Base-by-base conservation (phyloP, 2,113 vertebrate genomes). In the Perca fluviatilis region DNA sequence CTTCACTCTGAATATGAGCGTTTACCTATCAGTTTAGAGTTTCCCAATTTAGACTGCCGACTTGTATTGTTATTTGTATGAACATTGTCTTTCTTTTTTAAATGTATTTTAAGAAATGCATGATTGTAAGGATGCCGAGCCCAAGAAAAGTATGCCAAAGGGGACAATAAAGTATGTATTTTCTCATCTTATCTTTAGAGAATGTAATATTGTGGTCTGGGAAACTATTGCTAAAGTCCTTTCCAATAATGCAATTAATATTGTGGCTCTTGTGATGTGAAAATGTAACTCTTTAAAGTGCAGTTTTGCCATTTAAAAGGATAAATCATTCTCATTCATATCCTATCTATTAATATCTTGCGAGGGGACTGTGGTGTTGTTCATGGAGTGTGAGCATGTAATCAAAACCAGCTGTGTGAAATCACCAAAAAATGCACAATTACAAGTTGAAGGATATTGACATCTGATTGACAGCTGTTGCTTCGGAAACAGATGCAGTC, bases 391-490 rank as follows among this genome's bases (percentile, higher is more conserved):
- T 49, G 65, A 70, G 36, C 4, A 54, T 25, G 14, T 40, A 19
- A 76, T 58, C 33, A 49, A 16, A 69, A 36, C 3, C 56, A 75
- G 47, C 71, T 64, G 60, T 56, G 49, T 43, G 60, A 67, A 61
- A 74, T 81, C 54, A 58, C 51, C 51, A 54, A 18, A 30, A 46
- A 8, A 49, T 21, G 36, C 23, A 46, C 51, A 11, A 12, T 57
- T 21, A 60, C 46, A 77, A 62, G 40, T 1, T 73, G 0, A 77
- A 77, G 43, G 73, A 23, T 40, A 19, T 13, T 53, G 73, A 53
- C 58, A 3, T 79, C 18, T 54, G n/a, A 79, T 2, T 61, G 75
- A 65, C 77, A 70, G 58, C 64, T 71, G 68, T n/a, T 69, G 58
- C 36, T 30, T 51, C 3, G n/a, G 47, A 56, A 1, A 30, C 3